Conservation (phyloP, 2,797 vertebrate genomes). For the Dendrocincla tyrannina region DNA sequence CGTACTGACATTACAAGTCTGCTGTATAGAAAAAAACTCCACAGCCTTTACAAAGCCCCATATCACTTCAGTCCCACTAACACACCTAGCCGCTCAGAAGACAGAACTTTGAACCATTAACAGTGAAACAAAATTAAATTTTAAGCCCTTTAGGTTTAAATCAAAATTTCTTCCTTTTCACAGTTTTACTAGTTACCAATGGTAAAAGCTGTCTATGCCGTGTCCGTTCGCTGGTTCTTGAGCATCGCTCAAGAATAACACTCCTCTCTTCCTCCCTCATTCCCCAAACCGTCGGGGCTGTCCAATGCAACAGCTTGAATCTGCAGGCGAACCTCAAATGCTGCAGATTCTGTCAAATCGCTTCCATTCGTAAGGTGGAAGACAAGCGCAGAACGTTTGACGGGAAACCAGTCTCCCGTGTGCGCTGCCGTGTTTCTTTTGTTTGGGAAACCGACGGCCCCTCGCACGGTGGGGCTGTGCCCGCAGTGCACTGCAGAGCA, state of each 20-base stretch:
- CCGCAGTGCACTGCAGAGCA: neutral
- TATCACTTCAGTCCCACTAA: neutral
- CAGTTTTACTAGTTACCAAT: neutral
- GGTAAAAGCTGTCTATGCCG: neutral
- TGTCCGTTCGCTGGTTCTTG: neutral
- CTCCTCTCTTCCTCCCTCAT: neutral
- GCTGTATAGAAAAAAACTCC: neutral
- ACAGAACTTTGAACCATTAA: neutral
- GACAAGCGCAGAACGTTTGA: neutral
- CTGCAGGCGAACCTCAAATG: neutral
- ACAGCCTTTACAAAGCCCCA: neutral
- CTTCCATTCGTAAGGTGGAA: neutral
- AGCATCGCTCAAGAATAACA: neutral
- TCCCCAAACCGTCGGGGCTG: neutral
- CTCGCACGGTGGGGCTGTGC: accelerated
- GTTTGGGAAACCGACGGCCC: neutral
- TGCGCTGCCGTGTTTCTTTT: neutral
- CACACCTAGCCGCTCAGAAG: neutral
- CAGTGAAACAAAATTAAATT: neutral
- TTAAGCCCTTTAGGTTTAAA: neutral
- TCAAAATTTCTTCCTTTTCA: neutral
- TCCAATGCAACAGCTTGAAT: neutral
- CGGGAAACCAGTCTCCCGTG: neutral
- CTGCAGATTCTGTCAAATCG: neutral
- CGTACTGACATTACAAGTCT: neutral